Conservation (phyloP, 2,113 vertebrate genomes). For the Heteronetta atricapilla region DNA sequence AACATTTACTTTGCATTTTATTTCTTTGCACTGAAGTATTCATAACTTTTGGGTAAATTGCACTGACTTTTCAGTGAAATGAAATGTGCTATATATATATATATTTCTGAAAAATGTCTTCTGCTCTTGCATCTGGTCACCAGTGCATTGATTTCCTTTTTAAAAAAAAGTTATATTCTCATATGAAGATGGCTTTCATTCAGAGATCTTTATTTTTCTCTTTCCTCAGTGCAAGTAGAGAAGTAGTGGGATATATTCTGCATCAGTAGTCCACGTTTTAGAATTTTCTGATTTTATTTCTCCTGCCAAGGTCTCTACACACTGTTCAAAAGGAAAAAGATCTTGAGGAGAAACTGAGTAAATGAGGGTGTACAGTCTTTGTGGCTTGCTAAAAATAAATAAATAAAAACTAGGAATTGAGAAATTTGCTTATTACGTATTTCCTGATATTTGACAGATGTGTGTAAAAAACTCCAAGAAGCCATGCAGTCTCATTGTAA, state of each 20-base stretch:
- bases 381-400: not conserved
- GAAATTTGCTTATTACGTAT: not conserved
- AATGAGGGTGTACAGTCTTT: not conserved
- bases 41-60: not conserved
- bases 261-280: not conserved
- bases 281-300: not conserved
- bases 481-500: not conserved
- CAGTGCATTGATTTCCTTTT: not conserved
- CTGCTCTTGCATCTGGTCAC: not conserved
- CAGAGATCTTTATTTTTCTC: not conserved
- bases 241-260: not conserved
- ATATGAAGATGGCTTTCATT: not conserved
- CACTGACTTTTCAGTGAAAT: not conserved
- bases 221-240: not conserved
- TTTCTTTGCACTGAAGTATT: not conserved
- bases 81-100: not conserved
- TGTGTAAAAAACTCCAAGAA: not conserved
- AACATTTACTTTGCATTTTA: not conserved
- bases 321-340: not conserved
- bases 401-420: not conserved
- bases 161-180: slow-evolving; percentile 5
- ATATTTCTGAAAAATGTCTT: not conserved
- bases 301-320: not conserved
- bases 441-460: not conserved
- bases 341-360: not conserved